phyloP scores from a whole-genome alignment of 92 coral and sea anemone genomes.

The Zoanthus sociatus region DNA sequence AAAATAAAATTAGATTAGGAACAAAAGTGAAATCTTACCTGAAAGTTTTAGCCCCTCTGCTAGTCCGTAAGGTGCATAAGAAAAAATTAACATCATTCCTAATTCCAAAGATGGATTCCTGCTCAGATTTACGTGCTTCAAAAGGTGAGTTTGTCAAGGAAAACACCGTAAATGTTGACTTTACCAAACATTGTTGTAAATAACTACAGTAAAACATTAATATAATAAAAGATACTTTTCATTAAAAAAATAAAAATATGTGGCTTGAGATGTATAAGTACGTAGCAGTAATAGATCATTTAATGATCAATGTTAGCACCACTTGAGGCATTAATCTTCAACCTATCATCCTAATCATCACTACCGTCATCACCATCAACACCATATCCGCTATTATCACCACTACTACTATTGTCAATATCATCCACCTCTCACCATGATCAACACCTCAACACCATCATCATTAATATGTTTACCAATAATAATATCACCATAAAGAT shows the following conservation, averaged over 20 bases:
- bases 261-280: too few relatives aligned
- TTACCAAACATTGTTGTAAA: not conserved
- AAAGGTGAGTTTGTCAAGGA: conserved; percentile 76
- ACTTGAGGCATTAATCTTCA: too few relatives aligned
- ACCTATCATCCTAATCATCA: not conserved
- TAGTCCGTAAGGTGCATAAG: conserved; percentile 97
- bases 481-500: too few relatives aligned
- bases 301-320: not conserved
- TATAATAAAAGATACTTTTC: not conserved
- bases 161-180: not conserved
- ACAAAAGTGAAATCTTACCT: conserved; percentile 59
- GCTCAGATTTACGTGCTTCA: conserved; percentile 94
- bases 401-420: too few relatives aligned
- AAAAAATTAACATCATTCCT: conserved; percentile 93
- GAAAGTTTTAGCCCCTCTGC: conserved; percentile 98
- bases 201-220: not conserved
- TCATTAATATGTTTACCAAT: too few relatives aligned
- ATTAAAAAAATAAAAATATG: not conserved
- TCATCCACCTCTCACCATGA: too few relatives aligned
- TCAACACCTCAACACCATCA: not conserved
- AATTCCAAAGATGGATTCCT: conserved; percentile 93
- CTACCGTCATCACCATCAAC: too few relatives aligned
- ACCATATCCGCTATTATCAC: too few relatives aligned
- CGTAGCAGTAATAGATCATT: too few relatives aligned
- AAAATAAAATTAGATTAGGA: too few relatives aligned